Evolutionary conservation across 1,140 invertebrate genomes (phyloP).

Genomic region (Drosophila mayri): DNA sequence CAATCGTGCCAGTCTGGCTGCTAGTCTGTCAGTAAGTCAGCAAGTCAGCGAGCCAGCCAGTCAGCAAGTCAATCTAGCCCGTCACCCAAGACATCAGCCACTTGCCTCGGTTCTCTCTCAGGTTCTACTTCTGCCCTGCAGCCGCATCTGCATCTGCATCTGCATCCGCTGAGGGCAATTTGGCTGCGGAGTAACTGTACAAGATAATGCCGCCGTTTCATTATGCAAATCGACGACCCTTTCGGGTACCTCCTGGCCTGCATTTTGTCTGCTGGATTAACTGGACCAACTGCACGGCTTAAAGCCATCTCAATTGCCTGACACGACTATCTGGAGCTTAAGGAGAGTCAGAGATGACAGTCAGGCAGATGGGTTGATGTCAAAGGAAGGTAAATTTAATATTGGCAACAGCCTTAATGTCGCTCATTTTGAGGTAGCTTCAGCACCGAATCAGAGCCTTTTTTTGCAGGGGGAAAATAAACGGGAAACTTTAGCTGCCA

Average conservation of each 20-base stretch:
- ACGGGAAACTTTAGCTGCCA: constrained; percentile 20
- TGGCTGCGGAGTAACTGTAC: constrained; percentile 61
- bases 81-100: constrained; percentile 25
- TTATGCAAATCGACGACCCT: constrained; percentile 73
- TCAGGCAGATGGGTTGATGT: constrained; percentile 6
- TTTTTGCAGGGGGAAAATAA: constrained; percentile 2
- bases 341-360: background rate
- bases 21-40: constrained; percentile 32
- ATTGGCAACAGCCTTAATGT: background rate
- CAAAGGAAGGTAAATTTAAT: constrained; percentile 5
- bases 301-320: constrained; percentile 22
- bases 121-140: constrained; percentile 71
- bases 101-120: constrained; percentile 58
- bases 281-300: constrained; percentile 23
- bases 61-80: constrained; percentile 61
- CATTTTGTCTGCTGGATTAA: constrained; percentile 12
- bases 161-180: constrained; percentile 45
- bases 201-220: constrained; percentile 65
- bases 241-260: constrained; percentile 17
- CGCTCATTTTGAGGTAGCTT: constrained; percentile 1
- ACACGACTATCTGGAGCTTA: background rate
- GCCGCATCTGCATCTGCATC: constrained; percentile 9
- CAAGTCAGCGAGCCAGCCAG: constrained; percentile 32
- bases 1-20: constrained; percentile 26
- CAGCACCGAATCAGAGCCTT: constrained; percentile 4